These are phyloP conservation scores for Bufo gargarizans DNA, from an alignment of 2,113 vertebrate species.

Conservation along the genomic window DNA sequence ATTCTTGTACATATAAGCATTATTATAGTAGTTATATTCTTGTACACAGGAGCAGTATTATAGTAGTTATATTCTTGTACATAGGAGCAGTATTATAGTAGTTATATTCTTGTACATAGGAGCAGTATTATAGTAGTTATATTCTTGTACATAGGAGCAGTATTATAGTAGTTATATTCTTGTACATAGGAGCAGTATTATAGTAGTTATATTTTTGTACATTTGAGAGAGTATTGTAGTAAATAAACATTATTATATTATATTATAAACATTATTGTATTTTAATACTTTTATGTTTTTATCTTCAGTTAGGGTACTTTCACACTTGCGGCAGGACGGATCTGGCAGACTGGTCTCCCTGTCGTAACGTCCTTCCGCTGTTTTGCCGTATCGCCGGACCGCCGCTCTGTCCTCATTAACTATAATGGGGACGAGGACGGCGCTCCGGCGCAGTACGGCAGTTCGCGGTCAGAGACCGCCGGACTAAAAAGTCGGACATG, in stretches of 20 bases:
- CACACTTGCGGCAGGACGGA: no score
- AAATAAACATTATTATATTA: background rate
- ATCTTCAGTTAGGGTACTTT: no score
- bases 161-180: conserved; percentile 15
- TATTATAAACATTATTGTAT: no score
- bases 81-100: conserved; percentile 10
- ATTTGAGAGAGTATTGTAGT: background rate
- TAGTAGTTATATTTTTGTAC: conserved; percentile 18
- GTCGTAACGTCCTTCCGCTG: no score
- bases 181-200: background rate
- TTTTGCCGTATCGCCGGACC: no score
- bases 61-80: conserved; percentile 15
- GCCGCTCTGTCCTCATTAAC: no score
- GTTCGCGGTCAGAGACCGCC: no score
- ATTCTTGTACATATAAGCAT: background rate
- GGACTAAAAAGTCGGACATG: no score
- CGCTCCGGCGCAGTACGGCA: no score
- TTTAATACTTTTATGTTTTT: no score
- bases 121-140: background rate
- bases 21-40: conserved; percentile 17
- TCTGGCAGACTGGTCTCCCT: no score
- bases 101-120: conserved; percentile 15
- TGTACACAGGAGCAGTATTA: background rate
- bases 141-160: background rate
- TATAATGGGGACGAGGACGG: no score